Conservation (phyloP, 2,113 vertebrate species). For the Erythrocercus mccallii region DNA sequence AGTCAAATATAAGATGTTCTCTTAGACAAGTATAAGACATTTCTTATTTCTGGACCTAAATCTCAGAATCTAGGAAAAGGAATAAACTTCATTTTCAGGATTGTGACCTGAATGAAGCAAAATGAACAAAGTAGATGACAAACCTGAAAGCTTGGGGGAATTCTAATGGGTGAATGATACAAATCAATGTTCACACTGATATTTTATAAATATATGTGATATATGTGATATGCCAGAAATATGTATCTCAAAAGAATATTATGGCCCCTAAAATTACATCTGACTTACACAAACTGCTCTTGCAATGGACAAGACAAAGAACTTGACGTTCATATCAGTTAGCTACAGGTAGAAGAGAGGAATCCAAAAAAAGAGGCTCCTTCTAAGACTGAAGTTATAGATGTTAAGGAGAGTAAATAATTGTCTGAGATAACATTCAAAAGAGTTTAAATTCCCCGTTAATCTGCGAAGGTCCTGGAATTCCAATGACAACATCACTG, state of each 20-base stretch:
- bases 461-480: neutral
- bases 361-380: neutral
- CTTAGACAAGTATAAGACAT: neutral
- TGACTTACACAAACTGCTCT: neutral
- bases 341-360: neutral
- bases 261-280: neutral
- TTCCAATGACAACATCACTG: neutral
- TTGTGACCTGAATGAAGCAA: neutral
- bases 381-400: neutral
- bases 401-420: neutral
- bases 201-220: neutral
- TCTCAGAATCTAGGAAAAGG: neutral
- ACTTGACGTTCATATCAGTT: neutral
- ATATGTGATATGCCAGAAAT: neutral
- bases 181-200: neutral
- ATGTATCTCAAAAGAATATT: neutral
- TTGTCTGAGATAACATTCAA: neutral
- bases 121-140: neutral
- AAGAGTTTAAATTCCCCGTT: neutral
- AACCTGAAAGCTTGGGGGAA: neutral
- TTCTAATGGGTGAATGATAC: neutral
- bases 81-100: neutral
- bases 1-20: neutral
- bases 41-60: neutral
- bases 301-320: neutral